These are phyloP conservation scores for Lottia scabra DNA, from an alignment of 2,888 invertebrate genomes.

Conservation along the genomic window DNA sequence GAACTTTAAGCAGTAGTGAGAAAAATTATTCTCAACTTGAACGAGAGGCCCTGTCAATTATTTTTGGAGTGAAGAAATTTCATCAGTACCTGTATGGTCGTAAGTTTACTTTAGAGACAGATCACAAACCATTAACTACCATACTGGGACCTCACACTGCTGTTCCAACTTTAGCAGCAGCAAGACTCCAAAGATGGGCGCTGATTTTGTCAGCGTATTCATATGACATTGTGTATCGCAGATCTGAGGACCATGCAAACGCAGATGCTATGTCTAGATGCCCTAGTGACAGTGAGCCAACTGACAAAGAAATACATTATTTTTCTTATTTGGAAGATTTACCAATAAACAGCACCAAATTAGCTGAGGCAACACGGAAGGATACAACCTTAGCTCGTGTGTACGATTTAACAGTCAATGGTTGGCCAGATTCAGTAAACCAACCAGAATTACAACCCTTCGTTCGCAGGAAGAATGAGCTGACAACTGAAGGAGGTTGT, in stretches of 20 bases:
- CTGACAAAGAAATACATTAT: no score
- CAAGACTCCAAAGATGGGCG: constrained; percentile 54
- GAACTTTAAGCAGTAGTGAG: constrained; percentile 66
- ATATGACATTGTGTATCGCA: constrained; percentile 55
- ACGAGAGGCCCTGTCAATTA: constrained; percentile 63
- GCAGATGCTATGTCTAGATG: constrained; percentile 63
- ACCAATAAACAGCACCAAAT: no score
- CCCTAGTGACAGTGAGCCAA: no score
- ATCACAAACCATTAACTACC: constrained; percentile 66
- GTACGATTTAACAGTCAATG: no score
- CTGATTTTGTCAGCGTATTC: constrained; percentile 59
- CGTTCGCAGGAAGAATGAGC: no score
- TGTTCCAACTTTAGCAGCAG: constrained; percentile 53
- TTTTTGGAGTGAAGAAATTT: constrained; percentile 68
- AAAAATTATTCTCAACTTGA: constrained; percentile 63
- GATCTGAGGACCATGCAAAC: constrained; percentile 52
- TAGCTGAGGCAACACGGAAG: no score
- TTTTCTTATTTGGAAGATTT: no score
- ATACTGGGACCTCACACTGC: constrained; percentile 62
- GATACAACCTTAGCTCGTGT: no score
- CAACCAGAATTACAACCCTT: no score
- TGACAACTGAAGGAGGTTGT: no score
- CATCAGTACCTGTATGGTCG: constrained; percentile 67
- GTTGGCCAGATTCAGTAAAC: no score
- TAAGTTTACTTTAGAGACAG: constrained; percentile 67